Percentiles rank a stretch among this genome's conserved stretches.
These are phyloP conservation scores for Rhinichthys osculus DNA, from an alignment of 2,797 vertebrate genomes.

Conservation along the genomic window DNA sequence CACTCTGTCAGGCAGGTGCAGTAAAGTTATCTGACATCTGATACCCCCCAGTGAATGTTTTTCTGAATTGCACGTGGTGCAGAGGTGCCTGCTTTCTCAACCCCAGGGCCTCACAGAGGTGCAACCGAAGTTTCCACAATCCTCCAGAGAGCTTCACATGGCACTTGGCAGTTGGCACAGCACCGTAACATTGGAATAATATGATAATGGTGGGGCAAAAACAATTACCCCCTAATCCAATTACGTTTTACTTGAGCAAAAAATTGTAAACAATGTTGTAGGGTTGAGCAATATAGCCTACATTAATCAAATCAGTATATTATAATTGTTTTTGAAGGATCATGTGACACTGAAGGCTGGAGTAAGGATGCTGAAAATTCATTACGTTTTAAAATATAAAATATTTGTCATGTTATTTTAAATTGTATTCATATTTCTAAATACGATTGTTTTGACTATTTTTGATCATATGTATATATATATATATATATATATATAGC, in stretches of 20 bases:
- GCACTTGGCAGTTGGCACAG: not conserved
- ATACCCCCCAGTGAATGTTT: not conserved
- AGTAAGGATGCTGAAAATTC: not conserved
- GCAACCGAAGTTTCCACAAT: slow-evolving; percentile 2
- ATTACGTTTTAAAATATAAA: not conserved
- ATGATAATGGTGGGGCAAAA: not conserved
- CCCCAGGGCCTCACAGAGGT: not conserved
- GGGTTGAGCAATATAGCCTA: not conserved
- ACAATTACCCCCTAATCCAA: not conserved
- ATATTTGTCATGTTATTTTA: not conserved
- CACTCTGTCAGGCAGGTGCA: not conserved
- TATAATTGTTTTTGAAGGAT: not conserved
- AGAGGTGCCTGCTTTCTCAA: not conserved
- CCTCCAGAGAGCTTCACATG: not conserved
- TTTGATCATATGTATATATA: too few relatives aligned
- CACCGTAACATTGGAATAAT: not conserved
- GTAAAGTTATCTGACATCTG: slow-evolving; percentile 21
- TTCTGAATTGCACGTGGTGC: not conserved
- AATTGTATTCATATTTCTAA: not conserved
- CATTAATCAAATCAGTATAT: not conserved
- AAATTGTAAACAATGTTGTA: not conserved
- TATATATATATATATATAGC: too few relatives aligned
- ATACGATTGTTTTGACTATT: not conserved
- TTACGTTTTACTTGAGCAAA: not conserved
- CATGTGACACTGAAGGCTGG: not conserved